Conservation (phyloP, 2,888 invertebrate species). For the Eustalomyia histrio region DNA sequence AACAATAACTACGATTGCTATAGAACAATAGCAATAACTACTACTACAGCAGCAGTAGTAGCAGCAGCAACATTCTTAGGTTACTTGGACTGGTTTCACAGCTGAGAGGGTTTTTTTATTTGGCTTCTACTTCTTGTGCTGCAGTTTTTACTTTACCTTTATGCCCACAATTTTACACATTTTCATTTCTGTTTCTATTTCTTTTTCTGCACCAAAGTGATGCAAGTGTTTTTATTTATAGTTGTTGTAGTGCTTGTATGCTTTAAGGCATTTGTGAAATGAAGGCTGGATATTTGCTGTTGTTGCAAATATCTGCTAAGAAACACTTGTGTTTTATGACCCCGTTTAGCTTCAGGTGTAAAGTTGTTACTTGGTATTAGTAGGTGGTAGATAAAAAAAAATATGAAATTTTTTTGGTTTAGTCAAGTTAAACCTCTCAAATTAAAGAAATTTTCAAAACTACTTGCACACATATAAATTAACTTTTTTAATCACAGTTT, state of each 20-base stretch:
- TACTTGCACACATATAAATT: neutral
- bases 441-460: conserved; percentile 31
- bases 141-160: conserved; percentile 18
- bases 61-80: conserved; percentile 46
- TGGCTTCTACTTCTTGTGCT: conserved; percentile 3
- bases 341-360: conserved; percentile 63
- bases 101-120: conserved; percentile 39
- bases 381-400: conserved; percentile 27
- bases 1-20: conserved; percentile 35
- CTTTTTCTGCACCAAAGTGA: conserved; percentile 34
- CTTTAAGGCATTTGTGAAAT: conserved; percentile 57
- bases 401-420: conserved; percentile 15
- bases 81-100: conserved; percentile 51
- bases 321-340: conserved; percentile 62
- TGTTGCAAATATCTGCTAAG: conserved; percentile 30
- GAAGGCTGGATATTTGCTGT: conserved; percentile 27
- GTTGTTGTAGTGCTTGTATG: conserved; percentile 36
- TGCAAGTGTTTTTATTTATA: conserved; percentile 63
- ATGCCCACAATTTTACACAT: conserved; percentile 32
- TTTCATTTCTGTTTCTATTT: conserved; percentile 21
- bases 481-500: no score
- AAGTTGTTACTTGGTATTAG: conserved; percentile 50
- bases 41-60: conserved; percentile 27
- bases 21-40: conserved; percentile 31
- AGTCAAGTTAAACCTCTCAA: conserved; percentile 27